Evolutionary conservation across 2,888 invertebrate species (phyloP), one percentile per base, ranked within the genome.

Genomic region (Drosophila formosana): DNA sequence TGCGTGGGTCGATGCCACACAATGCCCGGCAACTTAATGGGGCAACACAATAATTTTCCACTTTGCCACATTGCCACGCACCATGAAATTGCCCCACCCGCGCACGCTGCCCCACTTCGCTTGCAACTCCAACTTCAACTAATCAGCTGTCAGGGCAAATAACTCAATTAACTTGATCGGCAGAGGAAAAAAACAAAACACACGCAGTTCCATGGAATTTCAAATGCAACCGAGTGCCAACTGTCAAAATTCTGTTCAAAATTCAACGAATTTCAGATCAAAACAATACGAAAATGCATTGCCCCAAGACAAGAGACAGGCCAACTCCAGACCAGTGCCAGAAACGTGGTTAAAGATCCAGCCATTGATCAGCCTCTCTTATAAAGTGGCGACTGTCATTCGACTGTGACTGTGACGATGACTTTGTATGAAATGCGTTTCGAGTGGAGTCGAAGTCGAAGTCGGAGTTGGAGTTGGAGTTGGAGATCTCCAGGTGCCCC

Each of bases 231-330:
- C 67, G 79, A 78, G 81, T 83, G 75, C 72, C 89, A 89, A 89
- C 89, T 86, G 89, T 89, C 86, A 86, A 86, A 88, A 82, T 88
- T 78, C 47, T 75, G 70, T 84, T 74, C 75, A 55, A 75, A 89
- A 78, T 88, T 89, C 87, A 89, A 89, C 88, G 90, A 88, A 89
- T 88, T 89, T 75, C 69, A 74, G 85, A 89, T 89, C 89, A 89
- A 89, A 88, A 89, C 90, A 88, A 88, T 89, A 89, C 66, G 75
- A 90, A 85, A 89, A 88, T 81, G 81, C 89, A 85, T 89, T 85
- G 89, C 74, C 78, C 68, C 75, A 13, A 60, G 60, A 81, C 57
- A 62, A 66, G 67, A 58, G 47, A 58, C 53, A 39, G 62, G 70
- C 66, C 81, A 81, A 65, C 25, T 61, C 81, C 81, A 71, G 23